These are phyloP conservation scores for Petrosia ficiformis DNA, from an alignment of 37 sponge, comb jelly and placozoan genomes.

Conservation along the genomic window DNA sequence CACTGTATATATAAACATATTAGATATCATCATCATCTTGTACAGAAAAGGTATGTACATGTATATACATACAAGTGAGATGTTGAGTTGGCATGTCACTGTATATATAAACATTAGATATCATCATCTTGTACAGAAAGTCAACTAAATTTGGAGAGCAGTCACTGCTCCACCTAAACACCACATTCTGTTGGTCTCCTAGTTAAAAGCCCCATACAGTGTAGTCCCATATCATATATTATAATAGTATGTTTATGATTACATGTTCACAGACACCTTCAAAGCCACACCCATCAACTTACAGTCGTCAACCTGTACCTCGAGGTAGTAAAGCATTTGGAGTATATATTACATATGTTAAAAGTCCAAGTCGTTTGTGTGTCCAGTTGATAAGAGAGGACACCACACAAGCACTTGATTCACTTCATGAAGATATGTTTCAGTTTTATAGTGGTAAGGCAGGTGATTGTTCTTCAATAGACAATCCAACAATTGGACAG, in stretches of 20 bases:
- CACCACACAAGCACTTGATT: slow-evolving; percentile 52
- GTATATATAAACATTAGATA: too few species aligned
- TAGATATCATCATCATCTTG: neutral
- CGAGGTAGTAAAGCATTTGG: neutral
- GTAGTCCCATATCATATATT: too few species aligned
- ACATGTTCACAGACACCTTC: too few species aligned
- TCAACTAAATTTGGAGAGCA: too few species aligned
- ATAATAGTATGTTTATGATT: too few species aligned
- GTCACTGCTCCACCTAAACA: too few species aligned
- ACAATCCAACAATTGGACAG: slow-evolving; percentile 27
- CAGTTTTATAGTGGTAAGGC: slow-evolving; percentile 40
- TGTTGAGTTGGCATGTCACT: neutral
- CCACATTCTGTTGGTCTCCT: too few species aligned
- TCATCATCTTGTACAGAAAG: too few species aligned
- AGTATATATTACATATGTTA: slow-evolving; percentile 54
- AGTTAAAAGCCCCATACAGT: too few species aligned
- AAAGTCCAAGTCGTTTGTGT: slow-evolving; percentile 48
- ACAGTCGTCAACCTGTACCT: neutral
- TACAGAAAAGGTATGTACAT: too few species aligned
- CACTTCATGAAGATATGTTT: slow-evolving; percentile 48
- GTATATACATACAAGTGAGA: neutral
- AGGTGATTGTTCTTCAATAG: slow-evolving; percentile 11
- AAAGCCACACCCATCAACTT: too few species aligned
- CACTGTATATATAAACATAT: too few species aligned
- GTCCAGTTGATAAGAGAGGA: slow-evolving; percentile 56